Evolutionary conservation across 2,113 vertebrate species (phyloP), one percentile per base, ranked within the genome.

Genomic region (Tyrannus savana): DNA sequence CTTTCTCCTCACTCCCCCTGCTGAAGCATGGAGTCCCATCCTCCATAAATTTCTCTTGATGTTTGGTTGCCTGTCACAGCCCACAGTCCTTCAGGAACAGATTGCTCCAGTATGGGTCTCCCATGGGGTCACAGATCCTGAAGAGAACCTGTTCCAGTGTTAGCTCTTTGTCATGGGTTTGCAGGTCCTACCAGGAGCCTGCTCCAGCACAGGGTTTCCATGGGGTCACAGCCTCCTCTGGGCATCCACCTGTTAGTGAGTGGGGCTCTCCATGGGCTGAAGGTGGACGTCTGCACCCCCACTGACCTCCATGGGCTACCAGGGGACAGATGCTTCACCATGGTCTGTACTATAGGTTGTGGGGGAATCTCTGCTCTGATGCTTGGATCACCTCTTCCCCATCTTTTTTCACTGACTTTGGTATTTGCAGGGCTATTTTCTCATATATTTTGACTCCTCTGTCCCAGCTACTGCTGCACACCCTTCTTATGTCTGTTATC

Each of bases 61-160:
- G 2, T 4, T 4, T 19, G 17, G 8, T 12, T 55, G 5, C 41
- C 15, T 62, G 13, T 28, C 25, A 14, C 0, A 3, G 1, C 7
- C 1, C 52, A 7, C 7, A 80, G 21, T 46, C 19, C 22, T 47
- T 52, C 13, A 60, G 39, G 23, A 63, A 5, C 31, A 66, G 27
- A 39, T 16, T 68, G 13, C 22, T 82, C 33, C 16, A 47, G 5
- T 11, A 19, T 23, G 23, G 7, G 3, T 75, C 11, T 14, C 25
- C 25, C 10, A 12, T 4, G 17, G 25, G 4, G 5, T 55, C 23
- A 44, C 16, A 58, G 22, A 35, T 39, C 22, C 44, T 64, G n/a
- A 19, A 47, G 19, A 37, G 62, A 62, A 73, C 8, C 4, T 55
- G 3, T 33, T 60, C 5, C 52, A 44, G 2, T 9, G 2, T 19